Evolutionary conservation across 2,113 vertebrate genomes (phyloP).

Genomic region (Polyodon spathula): DNA sequence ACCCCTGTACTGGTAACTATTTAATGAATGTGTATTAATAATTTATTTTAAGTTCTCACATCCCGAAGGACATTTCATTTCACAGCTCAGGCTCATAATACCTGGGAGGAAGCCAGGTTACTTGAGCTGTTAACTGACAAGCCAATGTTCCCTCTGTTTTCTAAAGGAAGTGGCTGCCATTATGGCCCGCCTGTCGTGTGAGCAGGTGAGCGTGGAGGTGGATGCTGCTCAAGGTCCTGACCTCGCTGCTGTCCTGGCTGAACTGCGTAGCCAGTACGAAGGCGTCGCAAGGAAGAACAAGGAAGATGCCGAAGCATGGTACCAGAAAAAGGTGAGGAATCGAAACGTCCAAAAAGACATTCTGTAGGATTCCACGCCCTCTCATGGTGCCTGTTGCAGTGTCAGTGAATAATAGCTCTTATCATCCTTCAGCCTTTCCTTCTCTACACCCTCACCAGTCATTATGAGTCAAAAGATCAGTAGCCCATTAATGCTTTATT

Average conservation of each 20-base stretch:
- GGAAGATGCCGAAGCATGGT: slow-evolving; percentile 62
- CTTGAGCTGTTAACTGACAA: slow-evolving; percentile 4
- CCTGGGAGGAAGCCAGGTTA: neutral
- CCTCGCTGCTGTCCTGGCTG: slow-evolving; percentile 51
- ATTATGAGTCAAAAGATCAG: too few relatives aligned
- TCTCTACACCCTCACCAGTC: too few relatives aligned
- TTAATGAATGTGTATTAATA: neutral
- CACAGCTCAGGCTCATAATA: neutral
- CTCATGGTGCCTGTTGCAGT: too few relatives aligned
- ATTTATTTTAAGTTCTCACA: too few relatives aligned
- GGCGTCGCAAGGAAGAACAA: slow-evolving; percentile 63
- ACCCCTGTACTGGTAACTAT: neutral
- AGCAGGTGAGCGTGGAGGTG: slow-evolving; percentile 62
- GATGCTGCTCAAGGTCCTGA: slow-evolving; percentile 54
- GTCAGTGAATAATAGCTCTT: too few relatives aligned
- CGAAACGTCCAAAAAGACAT: too few relatives aligned
- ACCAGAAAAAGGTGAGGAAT: slow-evolving; percentile 62
- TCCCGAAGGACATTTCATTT: too few relatives aligned
- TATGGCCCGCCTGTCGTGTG: slow-evolving; percentile 45
- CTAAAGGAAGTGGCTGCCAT: slow-evolving; percentile 49
- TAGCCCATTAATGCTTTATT: too few relatives aligned
- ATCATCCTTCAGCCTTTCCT: too few relatives aligned
- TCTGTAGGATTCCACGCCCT: too few relatives aligned
- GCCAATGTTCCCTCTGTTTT: neutral
- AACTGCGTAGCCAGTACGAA: slow-evolving; percentile 64